Evolutionary conservation across 2,113 vertebrate genomes (phyloP).

Genomic region (Lichenostomus cassidix): DNA sequence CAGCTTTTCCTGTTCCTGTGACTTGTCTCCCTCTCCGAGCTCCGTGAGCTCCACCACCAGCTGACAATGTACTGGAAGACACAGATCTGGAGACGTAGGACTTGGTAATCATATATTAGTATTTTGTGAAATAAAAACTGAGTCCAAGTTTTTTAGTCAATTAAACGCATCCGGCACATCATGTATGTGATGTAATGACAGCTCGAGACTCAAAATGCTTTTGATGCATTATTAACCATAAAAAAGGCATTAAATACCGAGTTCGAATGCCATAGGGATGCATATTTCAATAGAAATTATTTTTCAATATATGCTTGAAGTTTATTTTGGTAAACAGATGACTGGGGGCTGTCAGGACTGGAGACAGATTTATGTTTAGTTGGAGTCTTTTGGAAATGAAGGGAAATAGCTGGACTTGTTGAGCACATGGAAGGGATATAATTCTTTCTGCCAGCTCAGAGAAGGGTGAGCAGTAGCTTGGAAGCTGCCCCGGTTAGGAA

Average conservation of each 20-base stretch:
- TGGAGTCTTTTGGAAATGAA: conserved; percentile 66
- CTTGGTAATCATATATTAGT: conserved; percentile 68
- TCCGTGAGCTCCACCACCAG: neutral
- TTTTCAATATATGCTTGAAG: conserved; percentile 80
- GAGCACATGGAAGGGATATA: conserved; percentile 46
- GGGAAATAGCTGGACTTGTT: conserved; percentile 68
- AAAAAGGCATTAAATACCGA: conserved; percentile 80
- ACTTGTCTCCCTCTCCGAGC: neutral
- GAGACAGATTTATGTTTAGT: conserved; percentile 75
- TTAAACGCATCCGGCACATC: conserved; percentile 72
- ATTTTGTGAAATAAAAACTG: conserved; percentile 67
- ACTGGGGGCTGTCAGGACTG: conserved; percentile 73
- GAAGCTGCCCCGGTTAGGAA: conserved; percentile 12
- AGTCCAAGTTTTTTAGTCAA: conserved; percentile 72
- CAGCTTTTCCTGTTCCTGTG: neutral
- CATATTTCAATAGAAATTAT: conserved; percentile 81
- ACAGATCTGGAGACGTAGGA: conserved; percentile 25
- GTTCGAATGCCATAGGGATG: conserved; percentile 76
- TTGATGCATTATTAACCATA: conserved; percentile 82
- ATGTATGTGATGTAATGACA: conserved; percentile 76
- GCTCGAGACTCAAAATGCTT: conserved; percentile 72
- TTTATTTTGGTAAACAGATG: conserved; percentile 83
- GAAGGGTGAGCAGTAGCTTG: conserved; percentile 7
- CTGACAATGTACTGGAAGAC: conserved; percentile 29
- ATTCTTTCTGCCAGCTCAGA: conserved; percentile 54